These are phyloP conservation scores for Tetrao urogallus DNA, from an alignment of 2,113 vertebrate species.

Conservation along the genomic window DNA sequence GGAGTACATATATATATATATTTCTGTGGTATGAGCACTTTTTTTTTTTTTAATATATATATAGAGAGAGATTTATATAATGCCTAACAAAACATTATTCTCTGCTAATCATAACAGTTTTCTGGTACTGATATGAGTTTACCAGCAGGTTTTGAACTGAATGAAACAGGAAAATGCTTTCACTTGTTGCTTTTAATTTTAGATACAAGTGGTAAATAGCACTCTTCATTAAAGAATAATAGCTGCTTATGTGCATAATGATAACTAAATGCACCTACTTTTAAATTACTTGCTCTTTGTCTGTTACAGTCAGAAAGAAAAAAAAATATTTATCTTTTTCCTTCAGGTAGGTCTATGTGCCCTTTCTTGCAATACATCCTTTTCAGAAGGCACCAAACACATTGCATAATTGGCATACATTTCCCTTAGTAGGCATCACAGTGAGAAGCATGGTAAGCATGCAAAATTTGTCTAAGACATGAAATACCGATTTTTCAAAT, in stretches of 20 bases:
- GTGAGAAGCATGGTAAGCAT: background rate
- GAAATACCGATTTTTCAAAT: background rate
- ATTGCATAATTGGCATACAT: background rate
- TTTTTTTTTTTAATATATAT: background rate
- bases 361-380: background rate
- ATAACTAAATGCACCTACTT: conserved; percentile 12
- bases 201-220: background rate
- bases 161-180: background rate
- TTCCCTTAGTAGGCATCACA: conserved; percentile 4
- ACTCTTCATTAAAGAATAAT: background rate
- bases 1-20: background rate
- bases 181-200: background rate
- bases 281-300: conserved; percentile 8
- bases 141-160: background rate
- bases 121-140: background rate
- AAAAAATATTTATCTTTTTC: conserved; percentile 18
- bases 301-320: background rate
- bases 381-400: conserved; percentile 23
- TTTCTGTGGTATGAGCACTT: background rate
- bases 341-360: conserved; percentile 3
- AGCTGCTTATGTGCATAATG: background rate
- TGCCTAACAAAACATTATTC: background rate
- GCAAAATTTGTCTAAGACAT: background rate
- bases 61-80: background rate
- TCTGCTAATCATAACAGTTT: background rate